Evolutionary conservation across 2,113 vertebrate genomes (phyloP).

Genomic region (Vireo altiloquus): DNA sequence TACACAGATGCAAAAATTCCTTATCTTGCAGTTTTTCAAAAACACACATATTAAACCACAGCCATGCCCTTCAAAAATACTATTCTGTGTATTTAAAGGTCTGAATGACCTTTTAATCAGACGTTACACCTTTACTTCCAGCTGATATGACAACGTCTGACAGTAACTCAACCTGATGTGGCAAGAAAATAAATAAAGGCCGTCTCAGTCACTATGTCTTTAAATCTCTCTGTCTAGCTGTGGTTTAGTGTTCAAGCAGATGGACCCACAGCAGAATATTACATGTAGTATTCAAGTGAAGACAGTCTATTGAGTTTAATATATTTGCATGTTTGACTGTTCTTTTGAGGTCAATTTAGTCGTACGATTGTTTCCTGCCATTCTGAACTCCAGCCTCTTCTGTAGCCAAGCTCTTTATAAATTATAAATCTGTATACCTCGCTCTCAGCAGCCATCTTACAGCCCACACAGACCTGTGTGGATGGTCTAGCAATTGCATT

Average conservation of each 20-base stretch:
- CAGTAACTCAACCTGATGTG: constrained; percentile 17
- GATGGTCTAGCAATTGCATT: background rate
- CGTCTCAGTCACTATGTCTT: background rate
- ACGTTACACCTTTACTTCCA: constrained; percentile 40
- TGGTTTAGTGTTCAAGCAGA: background rate
- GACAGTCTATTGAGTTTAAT: background rate
- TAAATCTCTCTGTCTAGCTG: constrained; percentile 13
- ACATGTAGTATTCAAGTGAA: constrained; percentile 1
- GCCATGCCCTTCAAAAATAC: constrained; percentile 38
- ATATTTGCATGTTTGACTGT: background rate
- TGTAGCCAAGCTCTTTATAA: constrained; percentile 41
- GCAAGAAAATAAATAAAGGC: constrained; percentile 48
- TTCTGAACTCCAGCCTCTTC: background rate
- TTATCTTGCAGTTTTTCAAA: constrained; percentile 1
- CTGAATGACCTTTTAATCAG: constrained; percentile 64
- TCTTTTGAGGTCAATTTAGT: constrained; percentile 28
- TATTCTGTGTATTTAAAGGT: constrained; percentile 40
- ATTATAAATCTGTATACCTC: constrained; percentile 36
- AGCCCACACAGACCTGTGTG: background rate
- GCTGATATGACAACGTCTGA: constrained; percentile 18
- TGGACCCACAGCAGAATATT: background rate
- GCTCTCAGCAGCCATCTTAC: constrained; percentile 38
- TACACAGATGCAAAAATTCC: background rate
- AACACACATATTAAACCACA: background rate
- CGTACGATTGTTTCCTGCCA: background rate